Percentiles rank a stretch among this genome's conserved stretches.
Evolutionary conservation across 2,888 invertebrate genomes (phyloP).

Genomic region (Melieria picta): DNA sequence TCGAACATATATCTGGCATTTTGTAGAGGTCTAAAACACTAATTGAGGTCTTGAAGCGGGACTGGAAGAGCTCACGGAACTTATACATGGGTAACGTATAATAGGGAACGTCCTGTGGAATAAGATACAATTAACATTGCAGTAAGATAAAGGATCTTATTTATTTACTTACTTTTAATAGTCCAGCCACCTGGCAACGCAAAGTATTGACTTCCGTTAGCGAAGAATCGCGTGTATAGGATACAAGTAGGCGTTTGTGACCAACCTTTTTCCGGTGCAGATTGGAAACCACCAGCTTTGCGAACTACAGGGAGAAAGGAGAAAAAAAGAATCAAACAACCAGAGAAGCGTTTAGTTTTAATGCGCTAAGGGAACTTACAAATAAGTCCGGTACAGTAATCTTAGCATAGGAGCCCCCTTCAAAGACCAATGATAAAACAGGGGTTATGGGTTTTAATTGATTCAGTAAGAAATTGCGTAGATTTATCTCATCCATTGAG

Average conservation of each 20-base stretch:
- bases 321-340: neutral
- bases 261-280: slow-evolving; percentile 84
- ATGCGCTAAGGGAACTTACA: slow-evolving; percentile 49
- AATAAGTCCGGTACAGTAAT: slow-evolving; percentile 65
- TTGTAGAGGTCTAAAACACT: slow-evolving; percentile 76
- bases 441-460: slow-evolving; percentile 66
- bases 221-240: slow-evolving; percentile 72
- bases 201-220: slow-evolving; percentile 72
- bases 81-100: slow-evolving; percentile 81
- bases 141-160: neutral
- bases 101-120: slow-evolving; percentile 75
- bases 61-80: slow-evolving; percentile 83
- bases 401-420: slow-evolving; percentile 64
- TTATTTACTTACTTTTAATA: slow-evolving; percentile 69
- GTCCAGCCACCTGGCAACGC: slow-evolving; percentile 75
- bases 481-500: slow-evolving; percentile 62
- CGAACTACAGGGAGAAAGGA: slow-evolving; percentile 57
- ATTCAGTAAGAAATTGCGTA: slow-evolving; percentile 61
- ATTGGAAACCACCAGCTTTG: slow-evolving; percentile 79
- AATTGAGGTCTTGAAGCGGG: slow-evolving; percentile 78
- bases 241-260: slow-evolving; percentile 80
- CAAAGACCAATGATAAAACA: slow-evolving; percentile 62
- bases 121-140: neutral
- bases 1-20: slow-evolving; percentile 79
- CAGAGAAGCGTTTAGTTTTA: neutral